Base-by-base conservation (phyloP, 2,113 vertebrate genomes). In the Chrysochloris asiatica region DNA sequence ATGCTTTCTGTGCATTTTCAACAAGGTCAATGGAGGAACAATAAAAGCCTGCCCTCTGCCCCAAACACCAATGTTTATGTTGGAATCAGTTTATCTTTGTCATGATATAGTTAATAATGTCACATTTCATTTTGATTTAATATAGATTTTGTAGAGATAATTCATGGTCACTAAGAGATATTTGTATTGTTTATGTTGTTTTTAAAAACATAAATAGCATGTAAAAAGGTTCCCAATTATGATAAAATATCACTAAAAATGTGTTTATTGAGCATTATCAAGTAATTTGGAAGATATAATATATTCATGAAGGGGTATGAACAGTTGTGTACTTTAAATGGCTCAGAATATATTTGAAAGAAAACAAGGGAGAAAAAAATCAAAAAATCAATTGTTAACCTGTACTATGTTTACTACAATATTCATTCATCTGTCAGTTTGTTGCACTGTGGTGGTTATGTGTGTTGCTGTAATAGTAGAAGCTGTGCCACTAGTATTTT, bases 1-100 rank as follows among this genome's bases (percentile, higher is more conserved):
- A 50, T 30, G 8, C 0, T 26, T 63, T 19, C 65, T 45, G 13
- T 12, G 4, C 17, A 2, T 22, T 9, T 19, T 36, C 24, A 30
- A 2, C 61, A 10, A 52, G 36, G n/a, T 43, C 19, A 24, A 48
- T 67, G 12, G 28, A 47, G 8, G 26, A 28, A 4, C 41, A 45
- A 45, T 43, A 12, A 30, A 33, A 3, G 3, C 10, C 52, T 65
- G 22, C 41, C 45, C 2, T 26, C 56, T n/a, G 16, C 33, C 38
- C 0, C 1, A n/a, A 28, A 43, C 61, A 38, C 5, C 4, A 21
- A 19, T 12, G 4, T 21, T 8, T n/a, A 0, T 38, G n/a, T 21
- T 8, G 19, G 22, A 16, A 14, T 36, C 45, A 47, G 71, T 45
- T 83, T 56, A 0, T 22, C 38, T 0, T 6, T 33, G 17, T 59